Conservation (phyloP, 1,140 invertebrate species). For the Maconellicoccus hirsutus region DNA sequence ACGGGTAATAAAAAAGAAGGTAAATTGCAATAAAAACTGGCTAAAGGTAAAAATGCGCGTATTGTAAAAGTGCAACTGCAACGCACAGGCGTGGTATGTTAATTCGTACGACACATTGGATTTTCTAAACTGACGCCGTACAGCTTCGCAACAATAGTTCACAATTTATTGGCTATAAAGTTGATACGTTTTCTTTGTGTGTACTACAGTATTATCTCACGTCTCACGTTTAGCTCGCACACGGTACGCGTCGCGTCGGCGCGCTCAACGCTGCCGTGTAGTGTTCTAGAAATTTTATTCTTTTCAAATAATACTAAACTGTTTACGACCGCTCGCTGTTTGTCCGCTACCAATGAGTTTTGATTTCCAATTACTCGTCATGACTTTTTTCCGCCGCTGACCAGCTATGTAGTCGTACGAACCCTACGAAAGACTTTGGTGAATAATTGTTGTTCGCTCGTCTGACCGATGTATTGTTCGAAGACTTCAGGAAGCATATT, state of each 20-base stretch:
- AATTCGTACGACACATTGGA: slow-evolving; percentile 12
- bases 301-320: neutral
- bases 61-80: slow-evolving; percentile 13
- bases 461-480: too few species aligned
- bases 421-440: too few species aligned
- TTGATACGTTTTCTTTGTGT: slow-evolving; percentile 15
- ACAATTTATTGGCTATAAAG: slow-evolving; percentile 20
- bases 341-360: slow-evolving; percentile 15
- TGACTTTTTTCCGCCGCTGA: too few species aligned
- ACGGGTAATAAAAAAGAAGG: neutral
- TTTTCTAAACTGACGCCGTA: neutral
- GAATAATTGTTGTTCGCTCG: too few species aligned
- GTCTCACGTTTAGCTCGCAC: too few species aligned
- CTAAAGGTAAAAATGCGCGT: neutral
- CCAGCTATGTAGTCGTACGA: too few species aligned
- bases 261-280: neutral
- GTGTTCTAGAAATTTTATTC: slow-evolving; percentile 13
- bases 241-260: neutral
- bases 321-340: neutral
- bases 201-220: neutral
- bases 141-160: slow-evolving; percentile 14
- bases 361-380: neutral
- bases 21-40: neutral
- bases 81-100: neutral
- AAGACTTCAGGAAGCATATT: too few species aligned